Percentiles rank a stretch among this genome's conserved stretches.
These are phyloP conservation scores for Gambusia holbrooki DNA, from an alignment of 2,113 vertebrate species.

Conservation along the genomic window DNA sequence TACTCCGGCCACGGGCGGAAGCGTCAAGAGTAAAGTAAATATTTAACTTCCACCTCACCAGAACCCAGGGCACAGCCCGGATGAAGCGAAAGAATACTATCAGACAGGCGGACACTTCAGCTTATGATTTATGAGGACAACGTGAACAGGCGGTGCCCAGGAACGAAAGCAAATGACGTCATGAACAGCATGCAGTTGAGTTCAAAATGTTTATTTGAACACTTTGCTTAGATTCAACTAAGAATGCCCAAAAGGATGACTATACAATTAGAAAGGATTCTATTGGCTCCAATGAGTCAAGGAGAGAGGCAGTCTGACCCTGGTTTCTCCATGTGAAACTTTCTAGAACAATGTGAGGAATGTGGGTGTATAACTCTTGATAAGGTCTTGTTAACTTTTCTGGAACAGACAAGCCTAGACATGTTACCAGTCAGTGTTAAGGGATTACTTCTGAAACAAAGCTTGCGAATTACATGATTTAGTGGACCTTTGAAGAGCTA, in stretches of 20 bases:
- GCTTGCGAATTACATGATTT: neutral
- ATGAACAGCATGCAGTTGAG: neutral
- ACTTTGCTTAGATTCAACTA: constrained; percentile 17
- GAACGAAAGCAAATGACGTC: neutral
- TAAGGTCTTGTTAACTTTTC: constrained; percentile 18
- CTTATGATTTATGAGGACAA: neutral
- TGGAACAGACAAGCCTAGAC: constrained; percentile 42
- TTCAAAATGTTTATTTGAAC: neutral
- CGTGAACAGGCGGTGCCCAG: neutral
- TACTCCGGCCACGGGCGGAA: neutral
- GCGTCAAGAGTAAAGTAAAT: constrained; percentile 25
- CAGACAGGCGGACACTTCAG: neutral
- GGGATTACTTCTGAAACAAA: no score
- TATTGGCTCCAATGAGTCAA: constrained; percentile 9
- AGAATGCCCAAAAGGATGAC: constrained; percentile 15
- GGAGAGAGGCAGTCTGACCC: neutral
- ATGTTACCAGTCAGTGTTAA: neutral
- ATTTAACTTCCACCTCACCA: constrained; percentile 21
- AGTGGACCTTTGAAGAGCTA: neutral
- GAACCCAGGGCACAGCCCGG: constrained; percentile 9
- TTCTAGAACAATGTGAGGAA: constrained; percentile 54
- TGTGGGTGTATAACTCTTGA: constrained; percentile 41
- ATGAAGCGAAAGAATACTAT: neutral
- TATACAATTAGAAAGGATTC: constrained; percentile 23
- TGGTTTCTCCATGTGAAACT: neutral